Evolutionary conservation across 2,888 invertebrate genomes (phyloP), one percentile per base, ranked within the genome.

Genomic region (Apamea anceps): DNA sequence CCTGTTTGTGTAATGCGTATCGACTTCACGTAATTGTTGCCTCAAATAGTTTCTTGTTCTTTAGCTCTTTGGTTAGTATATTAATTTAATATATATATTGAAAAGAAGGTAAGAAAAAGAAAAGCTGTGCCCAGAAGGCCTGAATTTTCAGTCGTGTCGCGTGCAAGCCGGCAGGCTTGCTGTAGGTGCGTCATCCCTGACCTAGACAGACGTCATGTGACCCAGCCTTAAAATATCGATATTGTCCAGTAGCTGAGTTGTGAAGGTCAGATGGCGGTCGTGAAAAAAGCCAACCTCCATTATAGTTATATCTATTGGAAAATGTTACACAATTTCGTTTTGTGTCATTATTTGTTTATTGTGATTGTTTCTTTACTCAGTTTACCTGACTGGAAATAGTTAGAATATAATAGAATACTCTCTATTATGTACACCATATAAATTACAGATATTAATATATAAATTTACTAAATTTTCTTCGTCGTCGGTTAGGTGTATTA

Each of bases 191-290:
- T 63, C 68, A 81, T 57, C 82, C 63, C 37, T 81, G 82, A 81
- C 77, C 82, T 82, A 82, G 82, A 82, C 62, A 76, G 76, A n/a
- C 25, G 45, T 63, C 18, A 63, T 32, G 57, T 68, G 28, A 76
- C 54, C 81, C 42, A 68, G 57, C 80, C 80, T 82, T 82, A 63
- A 68, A 81, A 80, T 67, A 82, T 81, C 68, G 82, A 81, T 76
- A 82, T 63, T 81, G 68, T 63, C 80, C 76, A 82, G 37, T 70
- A 63, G 32, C 48, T 48, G 7, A 48, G 37, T 28, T 37, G 21
- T 57, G 28, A 82, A 80, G 76, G 80, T 70, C 57, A 70, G 37
- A 63, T 63, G 63, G 37, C 68, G 68, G 76, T 57, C 68, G 37
- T 63, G 81, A 62, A 60, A 54, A 81, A 51, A 12, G 66, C 2